Base-by-base conservation (phyloP, 2,797 vertebrate species). In the Enteromius anoplus region DNA sequence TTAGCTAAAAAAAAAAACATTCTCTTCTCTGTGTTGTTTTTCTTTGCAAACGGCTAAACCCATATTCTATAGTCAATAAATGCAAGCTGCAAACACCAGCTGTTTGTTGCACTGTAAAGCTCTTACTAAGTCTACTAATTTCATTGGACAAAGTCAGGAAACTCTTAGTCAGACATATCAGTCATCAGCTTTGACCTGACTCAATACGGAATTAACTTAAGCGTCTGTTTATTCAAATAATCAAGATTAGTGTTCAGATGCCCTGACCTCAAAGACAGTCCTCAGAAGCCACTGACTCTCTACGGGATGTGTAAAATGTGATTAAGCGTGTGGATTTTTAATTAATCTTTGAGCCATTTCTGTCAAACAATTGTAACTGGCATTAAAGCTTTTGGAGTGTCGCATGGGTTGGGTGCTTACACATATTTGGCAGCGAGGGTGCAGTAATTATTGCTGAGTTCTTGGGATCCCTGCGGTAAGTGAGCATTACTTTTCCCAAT, bases 301-400 rank as follows among this genome's bases (percentile, higher is more conserved):
- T 72, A 65, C 88, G 91, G 89, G 85, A 86, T 85, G 85, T 89
- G 91, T 86, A 88, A 89, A 92, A 92, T 90, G 90, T 92, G 90
- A 93, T 93, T 93, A 93, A 64, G 89, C 85, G 85, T 88, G 89
- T 90, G 90, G 91, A 90, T 88, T 85, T 91, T 89, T 93, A 93
- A 95, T 94, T 92, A 94, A 93, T 91, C 73, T 84, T 75, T 49
- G 65, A 86, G 73, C 80, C 69, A 70, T 71, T 84, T 87, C 88
- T 88, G 88, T 81, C 88, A 92, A 91, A 90, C 83, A 83, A 89
- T 86, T 86, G 89, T 91, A 91, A 90, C 86, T 88, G 82, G 75
- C 82, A 88, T 89, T 88, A 86, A 90, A 87, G 91, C 86, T 89
- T 75, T 82, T 62, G 3, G 70, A 77, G 75, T 76, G 78, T 76